Evolutionary conservation across 2,797 vertebrate genomes (phyloP).

Genomic region (Helicolenus hilgendorfi): DNA sequence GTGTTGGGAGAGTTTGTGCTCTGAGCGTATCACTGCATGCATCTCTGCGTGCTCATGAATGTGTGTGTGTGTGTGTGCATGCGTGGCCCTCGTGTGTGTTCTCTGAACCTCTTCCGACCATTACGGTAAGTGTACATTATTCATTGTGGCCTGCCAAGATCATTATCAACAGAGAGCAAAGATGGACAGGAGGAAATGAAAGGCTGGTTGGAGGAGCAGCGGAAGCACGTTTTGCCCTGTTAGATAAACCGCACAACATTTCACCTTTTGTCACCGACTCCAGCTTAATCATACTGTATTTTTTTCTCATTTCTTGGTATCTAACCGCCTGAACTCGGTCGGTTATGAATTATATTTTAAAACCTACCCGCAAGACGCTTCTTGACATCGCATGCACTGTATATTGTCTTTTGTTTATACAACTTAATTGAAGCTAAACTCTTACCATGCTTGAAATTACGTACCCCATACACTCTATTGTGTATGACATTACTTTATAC

Average conservation of each 20-base stretch:
- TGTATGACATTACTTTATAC: not conserved
- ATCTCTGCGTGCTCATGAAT: not conserved
- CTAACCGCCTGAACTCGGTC: not conserved
- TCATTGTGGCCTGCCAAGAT: conserved; percentile 77
- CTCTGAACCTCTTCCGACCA: conserved; percentile 62
- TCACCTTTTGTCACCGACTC: conserved; percentile 28
- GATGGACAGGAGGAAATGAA: conserved; percentile 65
- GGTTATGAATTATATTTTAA: not conserved
- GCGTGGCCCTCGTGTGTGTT: conserved; percentile 15
- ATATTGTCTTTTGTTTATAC: not conserved
- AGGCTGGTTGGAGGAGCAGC: conserved; percentile 39
- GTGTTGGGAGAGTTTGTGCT: not conserved
- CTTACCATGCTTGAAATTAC: not conserved
- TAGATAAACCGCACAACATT: conserved; percentile 36
- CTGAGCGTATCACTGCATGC: not conserved
- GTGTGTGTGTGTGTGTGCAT: not conserved
- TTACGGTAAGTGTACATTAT: conserved; percentile 84
- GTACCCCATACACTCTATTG: no score
- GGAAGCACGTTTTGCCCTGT: conserved; percentile 28
- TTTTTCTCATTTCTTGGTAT: not conserved
- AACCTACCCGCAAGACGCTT: not conserved
- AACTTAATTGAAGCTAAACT: not conserved
- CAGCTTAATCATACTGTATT: not conserved
- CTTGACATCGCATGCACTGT: not conserved
- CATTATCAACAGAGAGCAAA: conserved; percentile 69